Base-by-base conservation (phyloP, 2,888 invertebrate species). In the Trilocha varians region DNA sequence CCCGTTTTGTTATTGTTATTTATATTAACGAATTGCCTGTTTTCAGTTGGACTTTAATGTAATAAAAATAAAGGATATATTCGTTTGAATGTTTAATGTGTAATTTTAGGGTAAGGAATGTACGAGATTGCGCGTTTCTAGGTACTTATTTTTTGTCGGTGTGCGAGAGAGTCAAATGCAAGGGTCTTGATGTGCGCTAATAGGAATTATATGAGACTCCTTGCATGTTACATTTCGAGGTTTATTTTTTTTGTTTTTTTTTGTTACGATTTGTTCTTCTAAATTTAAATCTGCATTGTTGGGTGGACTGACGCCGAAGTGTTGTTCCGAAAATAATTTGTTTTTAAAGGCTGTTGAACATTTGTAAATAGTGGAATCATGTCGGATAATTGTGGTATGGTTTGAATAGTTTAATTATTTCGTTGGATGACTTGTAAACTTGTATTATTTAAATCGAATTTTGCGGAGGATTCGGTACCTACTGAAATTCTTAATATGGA, bases 1-100 rank as follows among this genome's bases (percentile, higher is more conserved):
- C 57, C 69, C 64, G 66, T 69, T 65, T 73, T 70, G 70, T 78
- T 78, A 82, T 82, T 83, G 78, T 80, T 83, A 82, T 82, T 82
- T 79, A 80, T 78, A 80, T 78, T 73, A 70, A 76, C 68, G 77
- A 75, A 82, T 78, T 76, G 78, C 68, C 60, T 64, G 50, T 78
- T 78, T 69, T 78, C 78, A 79, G 78, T 78, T 76, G 69, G 64
- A 46, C 49, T 59, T 59, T 48, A 55, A 70, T 15, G 34, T 16
- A 8, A 42, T 8, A 3, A 14, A 2, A 3, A 46, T 47, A 54
- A 41, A 43, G 49, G 42, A 17, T 35, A 47, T 32, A 43, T 53
- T 60, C 9, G 44, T 50, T 41, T 34, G 42, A 47, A 50, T 49
- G 45, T 36, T 40, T 38, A 41, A 48, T 36, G 52, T 59, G 65